Conservation (phyloP, 2,797 vertebrate species). For the Glossophaga mutica region DNA sequence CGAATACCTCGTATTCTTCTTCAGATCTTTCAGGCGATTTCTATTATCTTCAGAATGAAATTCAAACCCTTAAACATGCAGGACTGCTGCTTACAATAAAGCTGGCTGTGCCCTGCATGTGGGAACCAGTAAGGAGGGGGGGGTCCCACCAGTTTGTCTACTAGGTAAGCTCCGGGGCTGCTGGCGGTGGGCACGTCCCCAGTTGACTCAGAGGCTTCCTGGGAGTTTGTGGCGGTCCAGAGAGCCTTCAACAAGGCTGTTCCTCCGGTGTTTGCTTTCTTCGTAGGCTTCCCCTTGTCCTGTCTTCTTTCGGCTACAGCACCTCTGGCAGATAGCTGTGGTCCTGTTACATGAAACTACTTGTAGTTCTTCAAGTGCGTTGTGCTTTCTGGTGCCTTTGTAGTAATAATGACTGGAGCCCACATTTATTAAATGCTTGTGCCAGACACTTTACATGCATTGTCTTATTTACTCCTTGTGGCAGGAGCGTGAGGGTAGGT, state of each 20-base stretch:
- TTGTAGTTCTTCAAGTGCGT: neutral
- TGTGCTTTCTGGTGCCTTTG: neutral
- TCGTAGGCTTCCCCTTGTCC: neutral
- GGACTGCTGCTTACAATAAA: neutral
- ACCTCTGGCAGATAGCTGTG: rapidly evolving
- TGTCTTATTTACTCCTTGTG: neutral
- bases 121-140: neutral
- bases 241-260: neutral
- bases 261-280: neutral
- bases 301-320: neutral
- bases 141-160: neutral
- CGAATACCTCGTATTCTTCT: neutral
- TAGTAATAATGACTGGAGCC: neutral
- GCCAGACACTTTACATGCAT: neutral
- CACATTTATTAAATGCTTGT: neutral
- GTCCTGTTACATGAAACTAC: neutral
- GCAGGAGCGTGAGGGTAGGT: neutral
- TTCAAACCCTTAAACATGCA: neutral
- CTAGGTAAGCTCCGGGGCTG: neutral
- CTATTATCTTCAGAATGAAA: neutral
- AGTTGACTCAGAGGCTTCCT: neutral
- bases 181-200: neutral
- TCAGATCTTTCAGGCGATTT: neutral
- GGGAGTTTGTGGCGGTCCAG: neutral
- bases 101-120: neutral